These are phyloP conservation scores for Petrolisthes manimaculis DNA, from an alignment of 2,888 invertebrate species.

Conservation along the genomic window DNA sequence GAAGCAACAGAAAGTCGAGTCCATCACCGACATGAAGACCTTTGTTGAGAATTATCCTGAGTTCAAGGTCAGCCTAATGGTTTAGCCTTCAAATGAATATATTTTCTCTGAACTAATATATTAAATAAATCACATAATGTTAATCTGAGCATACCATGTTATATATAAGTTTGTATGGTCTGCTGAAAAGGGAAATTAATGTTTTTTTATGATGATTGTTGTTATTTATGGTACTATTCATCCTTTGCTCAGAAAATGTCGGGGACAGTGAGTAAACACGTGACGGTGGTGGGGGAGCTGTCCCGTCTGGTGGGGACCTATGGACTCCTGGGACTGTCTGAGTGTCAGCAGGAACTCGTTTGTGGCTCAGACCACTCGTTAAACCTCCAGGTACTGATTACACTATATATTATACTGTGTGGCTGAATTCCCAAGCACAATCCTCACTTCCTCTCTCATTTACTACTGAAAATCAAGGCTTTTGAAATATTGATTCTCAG, in stretches of 20 bases:
- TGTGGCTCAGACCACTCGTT: conserved; percentile 77
- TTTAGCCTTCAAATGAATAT: no score
- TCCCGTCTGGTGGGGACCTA: conserved; percentile 84
- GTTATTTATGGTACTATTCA: no score
- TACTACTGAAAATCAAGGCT: background rate
- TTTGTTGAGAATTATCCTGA: conserved; percentile 98
- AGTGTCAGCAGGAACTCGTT: conserved; percentile 92
- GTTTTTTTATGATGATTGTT: no score
- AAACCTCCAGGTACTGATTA: conserved; percentile 74
- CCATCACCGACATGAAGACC: conserved; percentile 98
- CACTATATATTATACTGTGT: background rate
- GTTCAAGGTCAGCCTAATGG: conserved; percentile 77
- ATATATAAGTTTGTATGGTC: no score
- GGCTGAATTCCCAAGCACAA: conserved; percentile 1
- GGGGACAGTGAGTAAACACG: conserved; percentile 96
- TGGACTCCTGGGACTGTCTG: conserved; percentile 89
- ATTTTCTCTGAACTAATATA: no score
- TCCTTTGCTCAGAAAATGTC: conserved; percentile 79
- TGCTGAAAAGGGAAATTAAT: no score
- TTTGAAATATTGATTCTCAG: background rate
- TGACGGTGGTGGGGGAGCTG: conserved; percentile 95
- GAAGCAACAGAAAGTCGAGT: conserved; percentile 96
- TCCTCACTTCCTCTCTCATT: background rate
- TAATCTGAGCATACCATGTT: no score
- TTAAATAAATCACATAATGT: no score